A percentile compares a stretch with the other conserved stretches of the same genome.
These are phyloP conservation scores for Folsomia candida DNA, from an alignment of 2,888 invertebrate genomes.

Conservation along the genomic window DNA sequence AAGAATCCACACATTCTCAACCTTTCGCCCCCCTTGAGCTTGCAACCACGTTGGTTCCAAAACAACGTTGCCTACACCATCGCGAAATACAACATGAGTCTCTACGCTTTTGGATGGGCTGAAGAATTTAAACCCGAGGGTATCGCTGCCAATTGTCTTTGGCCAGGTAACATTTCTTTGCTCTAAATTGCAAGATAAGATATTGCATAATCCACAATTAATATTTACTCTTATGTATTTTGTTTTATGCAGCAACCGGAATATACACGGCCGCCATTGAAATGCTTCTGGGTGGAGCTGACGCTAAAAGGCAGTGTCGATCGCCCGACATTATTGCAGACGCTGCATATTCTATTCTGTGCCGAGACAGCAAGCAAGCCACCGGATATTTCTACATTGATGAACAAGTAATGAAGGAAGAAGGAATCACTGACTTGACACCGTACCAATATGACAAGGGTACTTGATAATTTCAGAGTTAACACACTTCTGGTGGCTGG, in stretches of 20 bases:
- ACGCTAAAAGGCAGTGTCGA: slow-evolving; percentile 66
- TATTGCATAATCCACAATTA: no score
- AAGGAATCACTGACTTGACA: slow-evolving; percentile 78
- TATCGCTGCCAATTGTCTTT: slow-evolving; percentile 91
- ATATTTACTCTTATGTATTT: no score
- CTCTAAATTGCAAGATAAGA: no score
- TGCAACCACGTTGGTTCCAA: slow-evolving; percentile 86
- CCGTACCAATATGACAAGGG: slow-evolving; percentile 82
- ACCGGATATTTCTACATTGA: slow-evolving; percentile 88
- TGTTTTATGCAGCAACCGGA: no score
- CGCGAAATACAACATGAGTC: slow-evolving; percentile 98
- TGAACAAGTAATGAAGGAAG: slow-evolving; percentile 75
- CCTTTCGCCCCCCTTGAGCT: slow-evolving; percentile 87
- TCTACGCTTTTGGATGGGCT: slow-evolving; percentile 97
- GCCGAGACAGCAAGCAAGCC: slow-evolving; percentile 70
- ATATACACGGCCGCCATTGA: slow-evolving; percentile 92
- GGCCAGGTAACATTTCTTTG: no score
- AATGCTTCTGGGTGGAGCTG: slow-evolving; percentile 67
- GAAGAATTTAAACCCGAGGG: slow-evolving; percentile 79
- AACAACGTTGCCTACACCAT: slow-evolving; percentile 91
- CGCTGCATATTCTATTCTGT: slow-evolving; percentile 79
- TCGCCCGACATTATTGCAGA: slow-evolving; percentile 84
- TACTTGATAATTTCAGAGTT: no score
- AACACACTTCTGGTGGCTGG: no score
- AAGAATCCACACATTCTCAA: slow-evolving; percentile 91